These are phyloP conservation scores for Arothron firmamentum DNA, from an alignment of 2,113 vertebrate genomes.

Conservation along the genomic window DNA sequence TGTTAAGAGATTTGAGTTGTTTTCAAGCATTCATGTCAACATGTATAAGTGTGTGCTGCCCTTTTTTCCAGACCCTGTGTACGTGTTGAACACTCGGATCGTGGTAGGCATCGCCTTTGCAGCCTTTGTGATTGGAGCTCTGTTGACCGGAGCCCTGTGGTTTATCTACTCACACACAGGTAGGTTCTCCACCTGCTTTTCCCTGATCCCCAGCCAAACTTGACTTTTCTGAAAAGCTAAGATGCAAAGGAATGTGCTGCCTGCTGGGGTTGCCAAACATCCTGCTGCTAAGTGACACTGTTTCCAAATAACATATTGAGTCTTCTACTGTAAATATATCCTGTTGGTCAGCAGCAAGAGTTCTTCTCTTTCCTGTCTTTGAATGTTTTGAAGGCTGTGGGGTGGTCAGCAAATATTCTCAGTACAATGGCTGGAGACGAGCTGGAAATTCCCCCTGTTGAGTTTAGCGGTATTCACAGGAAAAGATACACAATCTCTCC, in stretches of 20 bases:
- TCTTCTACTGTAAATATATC: conserved; percentile 69
- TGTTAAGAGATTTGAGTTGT: not conserved
- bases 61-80: conserved; percentile 68
- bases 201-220: conserved; percentile 5
- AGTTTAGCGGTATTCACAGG: conserved; percentile 58
- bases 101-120: conserved; percentile 96
- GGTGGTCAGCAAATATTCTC: conserved; percentile 59
- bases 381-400: conserved; percentile 42
- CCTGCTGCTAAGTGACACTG: conserved; percentile 52
- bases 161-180: conserved; percentile 97
- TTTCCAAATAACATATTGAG: conserved; percentile 67
- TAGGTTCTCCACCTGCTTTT: conserved; percentile 60
- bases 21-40: not conserved
- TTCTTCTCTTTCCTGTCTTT: conserved; percentile 70
- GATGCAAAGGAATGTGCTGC: conserved; percentile 45
- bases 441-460: conserved; percentile 71
- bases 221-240: conserved; percentile 49
- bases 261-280: conserved; percentile 58
- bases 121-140: conserved; percentile 90
- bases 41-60: not conserved
- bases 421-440: conserved; percentile 69
- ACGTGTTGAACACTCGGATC: conserved; percentile 85
- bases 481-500: conserved; percentile 70
- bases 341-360: conserved; percentile 65
- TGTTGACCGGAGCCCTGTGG: conserved; percentile 93